These are phyloP conservation scores for Polymixis lichenea DNA, from an alignment of 2,888 invertebrate genomes.

Conservation along the genomic window DNA sequence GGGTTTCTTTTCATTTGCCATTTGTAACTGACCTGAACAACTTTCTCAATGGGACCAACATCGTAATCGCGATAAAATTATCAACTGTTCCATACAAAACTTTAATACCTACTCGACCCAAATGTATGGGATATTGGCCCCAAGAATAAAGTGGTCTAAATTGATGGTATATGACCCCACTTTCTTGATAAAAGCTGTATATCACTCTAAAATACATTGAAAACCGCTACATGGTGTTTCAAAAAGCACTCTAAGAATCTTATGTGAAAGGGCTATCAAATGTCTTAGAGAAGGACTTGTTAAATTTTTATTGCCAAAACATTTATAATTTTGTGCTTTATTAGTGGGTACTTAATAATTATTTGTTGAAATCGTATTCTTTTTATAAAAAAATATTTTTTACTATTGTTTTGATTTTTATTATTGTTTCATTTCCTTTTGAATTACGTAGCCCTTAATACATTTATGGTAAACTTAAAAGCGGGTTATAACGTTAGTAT, in stretches of 20 bases:
- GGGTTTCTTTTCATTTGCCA: background rate
- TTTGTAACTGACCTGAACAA: too few relatives aligned
- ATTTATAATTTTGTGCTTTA: background rate
- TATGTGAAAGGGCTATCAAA: background rate
- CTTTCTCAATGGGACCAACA: too few relatives aligned
- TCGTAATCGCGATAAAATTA: too few relatives aligned
- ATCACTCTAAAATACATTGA: background rate
- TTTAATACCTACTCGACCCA: too few relatives aligned
- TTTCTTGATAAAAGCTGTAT: too few relatives aligned
- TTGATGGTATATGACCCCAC: too few relatives aligned
- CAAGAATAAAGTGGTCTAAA: too few relatives aligned
- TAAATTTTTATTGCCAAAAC: background rate
- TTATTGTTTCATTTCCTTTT: background rate
- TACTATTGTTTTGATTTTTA: background rate
- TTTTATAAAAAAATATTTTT: too few relatives aligned
- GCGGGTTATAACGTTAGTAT: background rate
- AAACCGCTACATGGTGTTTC: background rate
- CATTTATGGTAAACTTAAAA: slow-evolving; percentile 12
- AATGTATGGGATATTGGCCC: too few relatives aligned
- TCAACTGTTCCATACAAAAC: too few relatives aligned
- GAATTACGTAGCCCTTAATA: slow-evolving; percentile 13
- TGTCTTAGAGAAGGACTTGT: background rate
- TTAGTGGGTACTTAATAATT: too few relatives aligned
- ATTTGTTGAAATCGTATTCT: too few relatives aligned
- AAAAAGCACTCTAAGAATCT: slow-evolving; percentile 18